Evolutionary conservation across 2,113 vertebrate genomes (phyloP), one percentile per base, ranked within the genome.

Genomic region (Bubalus kerabau): DNA sequence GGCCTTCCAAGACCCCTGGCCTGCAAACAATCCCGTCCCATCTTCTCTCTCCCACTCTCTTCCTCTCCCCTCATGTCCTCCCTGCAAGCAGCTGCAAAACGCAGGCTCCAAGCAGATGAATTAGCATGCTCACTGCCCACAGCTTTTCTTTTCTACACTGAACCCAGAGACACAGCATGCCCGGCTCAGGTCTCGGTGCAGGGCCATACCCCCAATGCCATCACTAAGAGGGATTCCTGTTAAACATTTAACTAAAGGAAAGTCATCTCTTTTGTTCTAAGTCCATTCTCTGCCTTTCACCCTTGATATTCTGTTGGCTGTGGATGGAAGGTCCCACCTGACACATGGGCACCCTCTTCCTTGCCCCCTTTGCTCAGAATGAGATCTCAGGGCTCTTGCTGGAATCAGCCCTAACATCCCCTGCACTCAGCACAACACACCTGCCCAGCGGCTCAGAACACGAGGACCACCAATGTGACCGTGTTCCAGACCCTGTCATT

Each of bases 161-260:
- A 82, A 46, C 32, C n/a, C 57, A 74, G 52, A 67, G 14, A 62
- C 9, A 80, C 2, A 40, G 28, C 19, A 24, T 5, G 28, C 24
- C 85, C 11, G 4, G 84, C 71, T 93, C 52, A 54, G 40, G 26
- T 56, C 81, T 94, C 32, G 10, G 40, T n/a, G 48, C 12, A 88
- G 76, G 32, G 6, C 7, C 8, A 1, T 52, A 13, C 40, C 32
- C 81, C 36, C 54, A 95, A 10, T 52, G 48, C 23, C 67, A 32
- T 92, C n/a, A 19, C 71, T 86, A 86, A 94, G 4, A 26, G 19
- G 43, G 32, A 30, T 46, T 93, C 60, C 85, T 87, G 28, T 90
- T 92, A 52, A 60, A 95, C 43, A 81, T 97, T 81, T 93, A 76
- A 95, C 30, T 15, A 67, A 60, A 84, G 14, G 24, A 7, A 88